These are phyloP conservation scores for Megaceryle maxima DNA, from an alignment of 2,113 vertebrate species.

Conservation along the genomic window DNA sequence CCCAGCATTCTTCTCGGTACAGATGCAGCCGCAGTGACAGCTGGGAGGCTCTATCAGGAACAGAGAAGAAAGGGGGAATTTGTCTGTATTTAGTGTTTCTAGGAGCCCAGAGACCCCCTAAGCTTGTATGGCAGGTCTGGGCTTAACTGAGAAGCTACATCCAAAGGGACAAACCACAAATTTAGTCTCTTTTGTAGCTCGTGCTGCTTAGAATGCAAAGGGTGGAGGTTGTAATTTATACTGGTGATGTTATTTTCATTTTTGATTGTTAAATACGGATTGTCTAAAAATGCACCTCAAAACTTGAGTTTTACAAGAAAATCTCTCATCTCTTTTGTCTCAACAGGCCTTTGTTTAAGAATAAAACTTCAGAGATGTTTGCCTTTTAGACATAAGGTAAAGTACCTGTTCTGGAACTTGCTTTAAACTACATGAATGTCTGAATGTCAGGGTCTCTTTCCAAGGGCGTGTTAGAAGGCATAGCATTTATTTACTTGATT, in stretches of 20 bases:
- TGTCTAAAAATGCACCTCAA: not conserved
- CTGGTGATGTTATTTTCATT: not conserved
- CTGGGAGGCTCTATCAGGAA: not conserved
- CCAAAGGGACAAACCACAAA: not conserved
- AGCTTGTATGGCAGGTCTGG: not conserved
- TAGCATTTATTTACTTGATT: not conserved
- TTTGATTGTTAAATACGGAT: not conserved
- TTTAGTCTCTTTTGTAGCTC: not conserved
- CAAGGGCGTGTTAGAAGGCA: not conserved
- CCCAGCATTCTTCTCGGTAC: not conserved
- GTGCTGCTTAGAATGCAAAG: not conserved
- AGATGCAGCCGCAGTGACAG: not conserved
- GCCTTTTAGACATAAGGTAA: constrained; percentile 98
- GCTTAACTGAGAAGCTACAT: not conserved
- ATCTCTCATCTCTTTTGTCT: not conserved
- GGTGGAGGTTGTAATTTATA: not conserved
- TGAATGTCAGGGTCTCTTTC: not conserved
- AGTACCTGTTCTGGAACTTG: not conserved
- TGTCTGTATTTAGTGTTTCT: not conserved
- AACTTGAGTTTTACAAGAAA: not conserved
- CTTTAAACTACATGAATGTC: rapidly evolving
- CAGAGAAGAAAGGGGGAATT: not conserved
- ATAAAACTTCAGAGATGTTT: constrained; percentile 96
- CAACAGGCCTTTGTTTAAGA: constrained; percentile 91
- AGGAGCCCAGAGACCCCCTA: not conserved